Evolutionary conservation across 2,888 invertebrate species (phyloP).

Genomic region (Drosophila merina): DNA sequence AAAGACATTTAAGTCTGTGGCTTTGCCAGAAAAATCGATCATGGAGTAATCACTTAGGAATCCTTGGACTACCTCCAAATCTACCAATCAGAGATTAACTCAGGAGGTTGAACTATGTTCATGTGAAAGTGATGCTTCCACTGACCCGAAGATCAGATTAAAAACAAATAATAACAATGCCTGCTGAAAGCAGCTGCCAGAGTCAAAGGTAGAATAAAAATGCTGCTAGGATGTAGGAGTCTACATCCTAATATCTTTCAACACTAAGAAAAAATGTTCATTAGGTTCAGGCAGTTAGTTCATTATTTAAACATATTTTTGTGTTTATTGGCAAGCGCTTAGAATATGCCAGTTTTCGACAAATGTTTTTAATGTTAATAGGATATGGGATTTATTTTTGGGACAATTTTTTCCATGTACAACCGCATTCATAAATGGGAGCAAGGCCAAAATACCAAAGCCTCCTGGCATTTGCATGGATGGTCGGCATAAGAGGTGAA

Average conservation of each 20-base stretch:
- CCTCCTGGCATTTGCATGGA: constrained; percentile 58
- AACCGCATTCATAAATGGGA: constrained; percentile 55
- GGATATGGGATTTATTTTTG: too few species aligned
- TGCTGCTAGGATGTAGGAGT: not conserved
- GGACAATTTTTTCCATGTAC: constrained; percentile 3
- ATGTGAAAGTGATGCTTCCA: constrained; percentile 53
- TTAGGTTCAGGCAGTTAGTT: too few species aligned
- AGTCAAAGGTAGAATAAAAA: not conserved
- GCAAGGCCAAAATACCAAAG: constrained; percentile 50
- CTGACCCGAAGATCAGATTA: constrained; percentile 55
- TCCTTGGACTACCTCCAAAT: not conserved
- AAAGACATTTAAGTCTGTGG: not conserved
- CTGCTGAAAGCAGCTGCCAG: constrained; percentile 50
- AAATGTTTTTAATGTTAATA: too few species aligned
- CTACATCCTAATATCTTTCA: not conserved
- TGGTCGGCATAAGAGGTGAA: constrained; percentile 13
- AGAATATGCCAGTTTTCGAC: too few species aligned
- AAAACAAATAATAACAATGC: constrained; percentile 64
- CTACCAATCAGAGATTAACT: constrained; percentile 4
- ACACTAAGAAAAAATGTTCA: not conserved
- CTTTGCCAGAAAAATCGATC: too few species aligned
- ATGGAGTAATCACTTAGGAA: not conserved
- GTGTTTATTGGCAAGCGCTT: too few species aligned
- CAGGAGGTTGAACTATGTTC: constrained; percentile 9
- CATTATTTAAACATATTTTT: too few species aligned